Evolutionary conservation across 1,140 invertebrate genomes (phyloP), one percentile per base, ranked within the genome.

Genomic region (Drosophila sturtevanti): DNA sequence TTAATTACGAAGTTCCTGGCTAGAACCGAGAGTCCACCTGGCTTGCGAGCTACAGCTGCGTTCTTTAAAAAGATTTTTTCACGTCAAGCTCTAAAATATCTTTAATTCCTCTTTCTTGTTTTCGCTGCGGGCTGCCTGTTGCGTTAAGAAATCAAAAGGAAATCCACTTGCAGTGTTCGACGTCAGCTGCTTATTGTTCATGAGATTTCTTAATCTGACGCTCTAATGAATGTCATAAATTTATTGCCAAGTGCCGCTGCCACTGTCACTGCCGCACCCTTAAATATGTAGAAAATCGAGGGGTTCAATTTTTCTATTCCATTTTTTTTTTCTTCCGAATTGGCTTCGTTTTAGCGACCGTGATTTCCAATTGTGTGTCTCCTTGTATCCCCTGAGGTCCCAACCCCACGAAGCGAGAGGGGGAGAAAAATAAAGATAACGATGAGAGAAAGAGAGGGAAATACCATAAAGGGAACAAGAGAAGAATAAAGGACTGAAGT

Each of bases 211-310:
- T 91, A 90, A 91, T 90, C 89, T 89, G 81, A 84, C 85, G 80
- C 89, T 89, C 89, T 91, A 91, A 91, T 91, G 89, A 91, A 91
- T 91, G 89, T 91, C 89, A 91, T 91, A 91, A 91, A 91, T 91
- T 91, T 90, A 90, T 91, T 79, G 89, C 70, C 75, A 62, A 79
- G 79, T 81, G 74, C 68, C 34, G 60, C 66, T 54, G 69, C 72
- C 56, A 35, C 34, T 35, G 37, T 38, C 12, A 12, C 10, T 37
- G 11, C 41, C 41, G 41, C 41, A 48, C 41, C 41, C 41, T 48
- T 48, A 48, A 48, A 48, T 48, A 4, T 48, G 7, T 48, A 18
- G 16, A 9, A 48, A 48, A 16, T 48, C 18, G 9, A 21, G 41
- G 41, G 41, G 18, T 18, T 37, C 35, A 34, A 16, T 41, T 41